Evolutionary conservation across 2,888 invertebrate species (phyloP), one percentile per base, ranked within the genome.

Genomic region (Arctia plantaginis): DNA sequence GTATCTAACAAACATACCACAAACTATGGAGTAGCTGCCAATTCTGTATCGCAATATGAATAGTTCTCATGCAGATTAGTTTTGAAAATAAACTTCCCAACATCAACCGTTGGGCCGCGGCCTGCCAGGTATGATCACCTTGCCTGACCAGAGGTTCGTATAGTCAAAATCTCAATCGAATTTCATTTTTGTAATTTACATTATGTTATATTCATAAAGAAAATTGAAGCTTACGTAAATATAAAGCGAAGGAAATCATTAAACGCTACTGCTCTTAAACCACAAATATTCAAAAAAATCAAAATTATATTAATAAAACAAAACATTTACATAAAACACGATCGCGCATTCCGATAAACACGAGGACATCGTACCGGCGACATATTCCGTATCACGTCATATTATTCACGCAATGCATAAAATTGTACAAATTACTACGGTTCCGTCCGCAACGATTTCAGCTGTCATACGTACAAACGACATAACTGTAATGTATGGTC

Each of bases 401-500:
- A 77, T 69, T 77, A 81, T 73, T 76, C 81, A 77, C 79, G 83
- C 83, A 79, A 83, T 79, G 83, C 83, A 83, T 83, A 83, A 85
- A 83, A 85, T 85, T 83, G 71, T 72, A 83, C 83, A 77, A 85
- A 83, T 83, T 85, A 83, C 82, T 75, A 75, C 66, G 76, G 84
- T 70, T 76, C 73, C 62, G 59, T 13, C 62, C 59, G 72, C 74
- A 72, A 81, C 78, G 78, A 70, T 78, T 85, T 71, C 75, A 71
- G 73, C 76, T 77, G 83, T 85, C 85, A 82, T 76, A 74, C 79
- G 71, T 79, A 78, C 69, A 74, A 44, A 23, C 44, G 76, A 64
- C 76, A 77, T 65, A 80, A 73, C 81, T 75, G 87, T 87, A 88
- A 91, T 93, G 91, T 90, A 90, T 92, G 91, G 92, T 82, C 84